Evolutionary conservation across 2,888 invertebrate genomes (phyloP), one percentile per base, ranked within the genome.

Genomic region (Salticus scenicus): DNA sequence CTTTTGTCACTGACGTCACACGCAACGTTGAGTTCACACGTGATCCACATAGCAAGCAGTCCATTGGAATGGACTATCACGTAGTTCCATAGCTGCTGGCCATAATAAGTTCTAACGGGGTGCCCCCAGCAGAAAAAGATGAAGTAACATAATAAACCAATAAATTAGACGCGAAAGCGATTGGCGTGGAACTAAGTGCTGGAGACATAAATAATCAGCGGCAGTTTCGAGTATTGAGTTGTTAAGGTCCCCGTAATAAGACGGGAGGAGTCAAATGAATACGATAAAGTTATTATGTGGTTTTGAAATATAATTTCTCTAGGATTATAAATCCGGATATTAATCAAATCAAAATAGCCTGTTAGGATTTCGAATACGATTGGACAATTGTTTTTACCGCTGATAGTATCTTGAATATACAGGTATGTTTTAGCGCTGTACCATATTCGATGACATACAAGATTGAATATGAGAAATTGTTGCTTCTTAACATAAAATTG

Each of bases 1-100:
- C 74, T 82, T 57, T 76, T 76, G 76, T 71, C 76, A 76, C 83
- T 84, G 83, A 84, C 83, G 85, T 85, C 85, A 85, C 85, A 85
- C 84, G 84, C 79, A 85, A 79, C 85, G 74, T 75, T 79, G 85
- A n/a, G 69, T 66, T n/a, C 74, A 75, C 79, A 74, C 85, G 85
- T 85, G 85, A 85, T 66, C 64, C 27, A 24, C 73, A 85, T 85
- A 24, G 64, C 74, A 78, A 85, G 69, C 64, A n/a, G 47, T 70
- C 79, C 85, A 85, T 85, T 85, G 79, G 41, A 41, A 27, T 70
- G 75, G 74, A 70, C 63, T 20, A 42, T 79, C 85, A 85, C 85
- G 85, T 85, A 73, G 57, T 5, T 20, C 33, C 30, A 37, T 28
- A 31, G 69, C 47, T 64, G 27, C 67, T 42, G 17, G 74, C 41